phyloP scores from a whole-genome alignment of 1,140 invertebrate genomes.

The Temnothorax longispinosus region DNA sequence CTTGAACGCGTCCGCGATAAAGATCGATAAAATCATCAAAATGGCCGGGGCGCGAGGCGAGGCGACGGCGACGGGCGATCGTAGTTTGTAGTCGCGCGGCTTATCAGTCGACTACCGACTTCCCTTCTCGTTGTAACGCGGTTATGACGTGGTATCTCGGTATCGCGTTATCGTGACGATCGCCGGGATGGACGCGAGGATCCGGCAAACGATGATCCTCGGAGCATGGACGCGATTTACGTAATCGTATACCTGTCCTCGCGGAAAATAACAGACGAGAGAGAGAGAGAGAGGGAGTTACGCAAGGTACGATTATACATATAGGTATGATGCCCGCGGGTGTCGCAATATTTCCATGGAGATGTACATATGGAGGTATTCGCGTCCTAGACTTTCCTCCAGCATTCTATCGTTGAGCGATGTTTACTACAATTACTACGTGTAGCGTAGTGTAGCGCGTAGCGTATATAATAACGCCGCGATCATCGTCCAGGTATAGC shows the following conservation, averaged over 20 bases:
- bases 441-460: too few species aligned
- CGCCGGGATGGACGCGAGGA: background rate
- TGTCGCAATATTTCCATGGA: background rate
- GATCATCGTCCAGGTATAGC: background rate
- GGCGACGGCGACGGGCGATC: background rate
- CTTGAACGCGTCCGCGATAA: background rate
- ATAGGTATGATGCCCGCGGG: background rate
- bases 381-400: background rate
- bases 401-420: background rate
- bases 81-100: background rate
- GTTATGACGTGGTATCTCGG: background rate
- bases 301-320: conserved; percentile 17
- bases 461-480: background rate
- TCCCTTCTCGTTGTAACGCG: background rate
- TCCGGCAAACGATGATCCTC: background rate
- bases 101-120: conserved; percentile 7
- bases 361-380: background rate
- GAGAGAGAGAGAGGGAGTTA: background rate
- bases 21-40: conserved; percentile 7
- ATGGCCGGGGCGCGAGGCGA: background rate
- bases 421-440: background rate
- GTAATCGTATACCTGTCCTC: background rate
- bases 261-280: conserved; percentile 3
- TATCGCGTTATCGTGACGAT: background rate
- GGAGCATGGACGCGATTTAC: background rate